Conservation (phyloP, 2,888 invertebrate genomes). For the Byasa hedistus region DNA sequence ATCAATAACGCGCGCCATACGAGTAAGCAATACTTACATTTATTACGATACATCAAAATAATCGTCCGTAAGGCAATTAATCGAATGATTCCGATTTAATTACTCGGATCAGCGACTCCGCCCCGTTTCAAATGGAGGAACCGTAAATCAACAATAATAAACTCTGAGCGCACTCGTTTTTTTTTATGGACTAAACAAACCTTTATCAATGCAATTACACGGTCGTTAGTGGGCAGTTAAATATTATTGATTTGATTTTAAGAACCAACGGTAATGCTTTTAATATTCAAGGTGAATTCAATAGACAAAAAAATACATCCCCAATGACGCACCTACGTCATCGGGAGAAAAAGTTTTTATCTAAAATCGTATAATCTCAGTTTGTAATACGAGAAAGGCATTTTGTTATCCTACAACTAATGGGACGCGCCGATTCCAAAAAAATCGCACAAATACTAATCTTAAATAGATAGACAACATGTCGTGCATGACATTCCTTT, state of each 20-base stretch:
- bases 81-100: slow-evolving; percentile 70
- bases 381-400: slow-evolving; percentile 60
- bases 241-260: slow-evolving; percentile 50
- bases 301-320: slow-evolving; percentile 30
- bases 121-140: slow-evolving; percentile 58
- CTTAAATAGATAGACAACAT: slow-evolving; percentile 39
- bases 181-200: slow-evolving; percentile 67
- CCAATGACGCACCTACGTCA: slow-evolving; percentile 35
- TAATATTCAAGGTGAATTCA: slow-evolving; percentile 11
- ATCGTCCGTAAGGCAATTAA: slow-evolving; percentile 56
- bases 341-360: slow-evolving; percentile 44
- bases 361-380: slow-evolving; percentile 50
- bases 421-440: slow-evolving; percentile 33
- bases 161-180: slow-evolving; percentile 44
- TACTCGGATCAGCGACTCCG: slow-evolving; percentile 63
- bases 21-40: slow-evolving; percentile 12
- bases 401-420: slow-evolving; percentile 43
- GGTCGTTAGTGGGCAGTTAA: slow-evolving; percentile 67
- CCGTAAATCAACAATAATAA: slow-evolving; percentile 72
- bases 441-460: slow-evolving; percentile 40
- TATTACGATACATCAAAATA: slow-evolving; percentile 38
- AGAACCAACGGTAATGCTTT: slow-evolving; percentile 30
- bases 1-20: slow-evolving; percentile 4
- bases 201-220: slow-evolving; percentile 75
- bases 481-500: neutral